phyloP scores from a whole-genome alignment of 2,888 invertebrate genomes.

The Acleris emargana region DNA sequence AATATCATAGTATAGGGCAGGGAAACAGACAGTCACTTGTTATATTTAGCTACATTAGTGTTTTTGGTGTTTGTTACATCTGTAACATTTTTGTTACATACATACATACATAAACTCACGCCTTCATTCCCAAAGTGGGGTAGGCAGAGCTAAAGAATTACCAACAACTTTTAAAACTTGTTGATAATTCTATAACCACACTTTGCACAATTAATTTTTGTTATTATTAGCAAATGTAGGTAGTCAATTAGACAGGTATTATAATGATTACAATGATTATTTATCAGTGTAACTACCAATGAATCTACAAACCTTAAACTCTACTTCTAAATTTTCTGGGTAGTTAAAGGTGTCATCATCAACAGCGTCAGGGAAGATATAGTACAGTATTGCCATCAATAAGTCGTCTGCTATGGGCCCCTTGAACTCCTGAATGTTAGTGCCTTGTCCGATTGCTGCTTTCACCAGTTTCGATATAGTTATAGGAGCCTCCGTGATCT shows the following conservation, averaged over 20 bases:
- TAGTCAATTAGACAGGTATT: not conserved
- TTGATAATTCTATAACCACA: too few species aligned
- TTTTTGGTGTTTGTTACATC: too few species aligned
- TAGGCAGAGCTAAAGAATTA: too few species aligned
- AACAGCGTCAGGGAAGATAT: conserved; percentile 94
- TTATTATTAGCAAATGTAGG: too few species aligned
- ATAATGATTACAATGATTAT: not conserved
- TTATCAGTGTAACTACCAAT: not conserved
- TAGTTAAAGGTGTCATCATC: conserved; percentile 84
- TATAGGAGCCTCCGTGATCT: conserved; percentile 91
- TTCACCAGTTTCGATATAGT: conserved; percentile 85
- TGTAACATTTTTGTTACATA: too few species aligned
- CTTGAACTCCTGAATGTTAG: conserved; percentile 82
- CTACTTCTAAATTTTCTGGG: conserved; percentile 71
- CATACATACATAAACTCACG: too few species aligned
- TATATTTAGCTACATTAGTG: too few species aligned
- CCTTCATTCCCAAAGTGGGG: too few species aligned
- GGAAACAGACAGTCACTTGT: too few species aligned
- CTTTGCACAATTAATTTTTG: too few species aligned
- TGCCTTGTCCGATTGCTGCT: conserved; percentile 78
- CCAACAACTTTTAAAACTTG: too few species aligned
- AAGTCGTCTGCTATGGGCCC: conserved; percentile 91
- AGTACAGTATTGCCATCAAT: conserved; percentile 90
- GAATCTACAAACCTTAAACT: conserved; percentile 64
- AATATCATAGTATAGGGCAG: too few species aligned